Evolutionary conservation across 2,888 invertebrate species (phyloP), one percentile per base, ranked within the genome.

Genomic region (Aleiodes leptofemur): DNA sequence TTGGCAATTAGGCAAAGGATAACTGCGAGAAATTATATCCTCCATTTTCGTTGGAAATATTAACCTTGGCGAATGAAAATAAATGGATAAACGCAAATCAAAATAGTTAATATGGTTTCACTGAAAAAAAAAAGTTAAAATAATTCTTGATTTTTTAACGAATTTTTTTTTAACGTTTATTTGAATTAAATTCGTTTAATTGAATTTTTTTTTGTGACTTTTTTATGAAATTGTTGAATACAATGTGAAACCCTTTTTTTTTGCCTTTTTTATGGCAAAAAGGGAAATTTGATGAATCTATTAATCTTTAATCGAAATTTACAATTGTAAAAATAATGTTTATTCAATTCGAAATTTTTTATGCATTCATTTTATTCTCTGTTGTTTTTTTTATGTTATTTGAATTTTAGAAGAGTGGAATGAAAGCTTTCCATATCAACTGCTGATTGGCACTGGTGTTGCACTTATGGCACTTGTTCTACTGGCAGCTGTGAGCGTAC

Each of bases 401-500:
- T 57, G 9, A 50, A 38, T 64, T 76, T 68, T 82, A 88, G 88
- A 87, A 74, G 87, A 87, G 81, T 86, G 86, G 86, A 86, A 79
- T 79, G 87, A 87, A 69, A 88, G 80, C 64, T 87, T 89, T 70
- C 83, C 87, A n/a, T 93, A 92, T 89, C 92, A 93, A 90, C 90
- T 92, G 23, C 90, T 90, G 77, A 89, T 92, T 23, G 92, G 92
- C 59, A 88, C 92, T 78, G 90, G 93, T 79, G 90, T 93, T 59
- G 91, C 92, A 72, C 91, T 91, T 29, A 93, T 94, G 93, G 94
- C 93, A 53, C 91, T 94, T 34, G 93, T 94, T 38, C 88, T 94
- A 73, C 89, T 94, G 79, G 94, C 94, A 13, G 94, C 94, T 23
- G 93, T 94, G 38, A 94, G 94, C 81, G 93, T 94, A 89, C 94